Conservation (phyloP, 2,797 vertebrate genomes). For the Phyllotis vaccarum region DNA sequence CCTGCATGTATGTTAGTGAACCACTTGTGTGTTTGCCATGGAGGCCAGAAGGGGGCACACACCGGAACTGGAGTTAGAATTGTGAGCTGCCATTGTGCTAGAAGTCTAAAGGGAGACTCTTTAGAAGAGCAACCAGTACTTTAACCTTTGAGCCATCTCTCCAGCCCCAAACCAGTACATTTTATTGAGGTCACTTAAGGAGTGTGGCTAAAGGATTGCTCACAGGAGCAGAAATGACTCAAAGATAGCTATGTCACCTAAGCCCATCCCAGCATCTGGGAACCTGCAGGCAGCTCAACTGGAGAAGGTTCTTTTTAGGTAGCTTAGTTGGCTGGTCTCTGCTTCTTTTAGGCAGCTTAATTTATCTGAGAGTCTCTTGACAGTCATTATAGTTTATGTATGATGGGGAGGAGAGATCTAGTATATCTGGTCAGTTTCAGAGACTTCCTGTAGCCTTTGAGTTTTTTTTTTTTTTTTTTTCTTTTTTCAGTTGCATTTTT, state of each 20-base stretch:
- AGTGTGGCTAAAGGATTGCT: not conserved
- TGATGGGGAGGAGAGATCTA: not conserved
- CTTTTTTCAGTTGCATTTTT: not conserved
- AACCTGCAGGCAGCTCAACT: too few relatives aligned
- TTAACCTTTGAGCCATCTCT: not conserved
- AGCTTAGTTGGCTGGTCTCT: too few relatives aligned
- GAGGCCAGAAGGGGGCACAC: not conserved
- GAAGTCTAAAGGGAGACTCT: not conserved
- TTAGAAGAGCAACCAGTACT: not conserved
- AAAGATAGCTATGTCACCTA: not conserved
- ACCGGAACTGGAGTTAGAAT: not conserved
- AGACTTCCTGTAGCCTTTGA: not conserved
- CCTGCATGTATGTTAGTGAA: too few relatives aligned
- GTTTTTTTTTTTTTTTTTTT: not conserved
- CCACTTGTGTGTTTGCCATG: not conserved
- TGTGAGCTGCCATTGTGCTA: not conserved
- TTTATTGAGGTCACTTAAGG: not conserved
- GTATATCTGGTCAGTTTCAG: not conserved
- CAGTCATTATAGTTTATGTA: not conserved
- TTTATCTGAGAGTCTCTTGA: not conserved
- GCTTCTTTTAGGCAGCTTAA: not conserved
- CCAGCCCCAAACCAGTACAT: not conserved
- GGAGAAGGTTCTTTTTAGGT: not conserved
- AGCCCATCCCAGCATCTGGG: not conserved
- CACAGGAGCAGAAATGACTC: not conserved